Conservation (phyloP, 2,888 invertebrate species). For the Drosophila mercatorum region DNA sequence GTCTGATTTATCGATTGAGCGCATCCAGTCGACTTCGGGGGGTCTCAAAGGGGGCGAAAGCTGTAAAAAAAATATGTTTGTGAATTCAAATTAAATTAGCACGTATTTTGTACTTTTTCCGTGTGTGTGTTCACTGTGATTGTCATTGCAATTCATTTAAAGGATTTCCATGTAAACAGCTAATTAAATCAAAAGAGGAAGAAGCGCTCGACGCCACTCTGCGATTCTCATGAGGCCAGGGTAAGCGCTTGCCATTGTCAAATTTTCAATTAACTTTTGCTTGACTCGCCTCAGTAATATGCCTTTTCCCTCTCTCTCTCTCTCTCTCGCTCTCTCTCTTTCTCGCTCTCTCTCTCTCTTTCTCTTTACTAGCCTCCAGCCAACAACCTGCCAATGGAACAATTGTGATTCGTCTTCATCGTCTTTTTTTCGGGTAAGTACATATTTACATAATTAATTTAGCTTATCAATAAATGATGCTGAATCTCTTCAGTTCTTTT, state of each 20-base stretch:
- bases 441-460: conserved; percentile 4
- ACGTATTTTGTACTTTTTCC: not conserved
- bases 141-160: not conserved
- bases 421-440: not conserved
- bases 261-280: not conserved
- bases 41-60: not conserved
- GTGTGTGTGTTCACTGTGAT: not conserved
- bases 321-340: not conserved
- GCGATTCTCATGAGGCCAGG: not conserved
- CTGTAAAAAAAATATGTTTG: not conserved
- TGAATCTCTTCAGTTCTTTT: not conserved
- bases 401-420: no score
- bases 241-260: not conserved
- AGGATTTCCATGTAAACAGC: not conserved
- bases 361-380: no score
- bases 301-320: not conserved
- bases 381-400: not conserved
- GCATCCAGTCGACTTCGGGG: not conserved
- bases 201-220: not conserved
- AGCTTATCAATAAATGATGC: not conserved
- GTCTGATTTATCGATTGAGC: not conserved
- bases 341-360: not conserved
- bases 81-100: not conserved
- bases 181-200: not conserved
- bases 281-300: not conserved